Conservation (phyloP, 2,113 vertebrate genomes). For the Cygnus atratus region DNA sequence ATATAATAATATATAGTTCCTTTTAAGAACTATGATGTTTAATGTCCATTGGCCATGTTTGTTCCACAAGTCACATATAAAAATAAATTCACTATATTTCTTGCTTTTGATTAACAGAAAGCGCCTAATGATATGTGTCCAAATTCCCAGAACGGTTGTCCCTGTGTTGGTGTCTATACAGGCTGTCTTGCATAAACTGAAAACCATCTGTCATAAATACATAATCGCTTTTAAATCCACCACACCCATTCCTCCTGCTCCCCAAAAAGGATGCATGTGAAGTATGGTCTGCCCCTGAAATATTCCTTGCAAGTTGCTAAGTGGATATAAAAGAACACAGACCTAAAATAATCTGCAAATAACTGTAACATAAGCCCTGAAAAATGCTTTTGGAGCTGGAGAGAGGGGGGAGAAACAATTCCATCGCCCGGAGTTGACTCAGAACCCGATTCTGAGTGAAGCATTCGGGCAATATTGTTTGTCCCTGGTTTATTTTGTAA, state of each 20-base stretch:
- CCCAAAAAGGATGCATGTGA: background rate
- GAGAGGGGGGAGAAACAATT: background rate
- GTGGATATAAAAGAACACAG: slow-evolving; percentile 58
- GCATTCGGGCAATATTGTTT: background rate
- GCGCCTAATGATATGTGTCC: background rate
- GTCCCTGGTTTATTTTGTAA: background rate
- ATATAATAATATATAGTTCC: background rate
- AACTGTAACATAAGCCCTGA: slow-evolving; percentile 39
- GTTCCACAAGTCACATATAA: background rate
- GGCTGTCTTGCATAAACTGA: slow-evolving; percentile 13
- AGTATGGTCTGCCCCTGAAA: slow-evolving; percentile 1
- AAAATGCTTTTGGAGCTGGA: background rate
- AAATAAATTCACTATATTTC: background rate
- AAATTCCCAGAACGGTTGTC: background rate
- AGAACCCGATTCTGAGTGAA: fast-evolving
- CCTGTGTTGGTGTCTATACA: background rate
- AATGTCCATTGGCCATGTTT: background rate
- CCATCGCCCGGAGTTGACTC: background rate
- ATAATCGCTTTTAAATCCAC: background rate
- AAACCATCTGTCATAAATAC: slow-evolving; percentile 31
- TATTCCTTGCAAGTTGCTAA: slow-evolving; percentile 47
- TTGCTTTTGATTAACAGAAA: slow-evolving; percentile 36
- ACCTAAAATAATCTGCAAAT: slow-evolving; percentile 68
- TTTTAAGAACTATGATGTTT: background rate
- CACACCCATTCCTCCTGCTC: background rate